Evolutionary conservation across 2,113 vertebrate genomes (phyloP).

Genomic region (Gallinago paraguaiae): DNA sequence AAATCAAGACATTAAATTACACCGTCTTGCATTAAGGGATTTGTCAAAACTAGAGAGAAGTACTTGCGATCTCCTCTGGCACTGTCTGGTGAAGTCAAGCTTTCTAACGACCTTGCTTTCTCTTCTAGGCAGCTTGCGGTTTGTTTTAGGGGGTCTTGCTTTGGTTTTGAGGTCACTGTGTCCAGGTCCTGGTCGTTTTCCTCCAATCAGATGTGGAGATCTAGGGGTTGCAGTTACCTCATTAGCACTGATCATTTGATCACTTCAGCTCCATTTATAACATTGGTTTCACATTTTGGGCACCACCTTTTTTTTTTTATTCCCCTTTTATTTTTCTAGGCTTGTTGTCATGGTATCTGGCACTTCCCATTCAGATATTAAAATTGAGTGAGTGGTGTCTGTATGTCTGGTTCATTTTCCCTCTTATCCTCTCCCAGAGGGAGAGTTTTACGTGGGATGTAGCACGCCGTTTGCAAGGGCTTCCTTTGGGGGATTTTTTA

Average conservation of each 20-base stretch:
- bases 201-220: background rate
- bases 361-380: constrained; percentile 58
- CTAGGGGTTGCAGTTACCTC: background rate
- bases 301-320: background rate
- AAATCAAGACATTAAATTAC: background rate
- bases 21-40: background rate
- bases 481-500: constrained; percentile 38
- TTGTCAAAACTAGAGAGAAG: background rate
- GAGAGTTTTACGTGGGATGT: constrained; percentile 55
- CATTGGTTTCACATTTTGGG: background rate
- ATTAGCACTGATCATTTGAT: background rate
- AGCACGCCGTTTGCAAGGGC: constrained; percentile 10
- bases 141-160: background rate
- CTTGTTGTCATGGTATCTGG: constrained; percentile 62
- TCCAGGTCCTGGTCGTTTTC: background rate
- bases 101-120: background rate
- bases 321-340: background rate
- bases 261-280: background rate
- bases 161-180: rapidly evolving
- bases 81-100: background rate
- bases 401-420: constrained; percentile 55
- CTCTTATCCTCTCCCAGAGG: constrained; percentile 14
- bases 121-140: background rate
- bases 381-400: constrained; percentile 61
- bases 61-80: background rate